Evolutionary conservation across 2,888 invertebrate genomes (phyloP), one percentile per base, ranked within the genome.

Genomic region (Tachystola acroxantha): DNA sequence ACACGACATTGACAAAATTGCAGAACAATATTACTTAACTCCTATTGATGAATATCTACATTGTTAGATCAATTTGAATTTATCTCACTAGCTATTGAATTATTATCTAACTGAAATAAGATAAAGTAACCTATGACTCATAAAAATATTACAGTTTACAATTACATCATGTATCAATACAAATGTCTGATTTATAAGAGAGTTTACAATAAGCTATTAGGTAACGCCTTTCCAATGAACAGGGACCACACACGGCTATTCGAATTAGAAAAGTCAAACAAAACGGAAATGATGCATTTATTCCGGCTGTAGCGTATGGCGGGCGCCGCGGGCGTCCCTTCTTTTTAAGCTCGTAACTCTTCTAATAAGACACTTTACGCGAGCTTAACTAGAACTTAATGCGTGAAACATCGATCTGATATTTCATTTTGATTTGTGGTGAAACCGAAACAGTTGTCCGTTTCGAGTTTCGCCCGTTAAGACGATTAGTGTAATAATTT

Each of bases 271-370:
- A 79, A 78, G 59, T 70, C 70, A 54, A 59, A 69, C 72, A 71
- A 73, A 78, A 77, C 76, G 78, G 80, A 82, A 82, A 82, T 67
- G 70, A 69, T 65, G 70, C 73, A 81, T 82, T 74, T 73, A 76
- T 78, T 73, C 62, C 64, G 58, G 64, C 61, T 64, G 68, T 63
- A 68, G 70, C 67, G 62, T 63, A 60, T 58, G 60, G 56, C 56
- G 53, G 53, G 57, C 80, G 72, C 82, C 66, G 76, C 81, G 70
- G 84, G 81, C 73, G 77, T 72, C 64, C 77, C 64, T 71, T 68
- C 61, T 66, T 68, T 73, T 65, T 62, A 73, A 73, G 64, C 67
- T 70, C 78, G 74, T 81, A 81, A 81, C 66, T 82, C 76, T 78
- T 76, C 66, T 73, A 75, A 75, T 76, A 79, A 77, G 76, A 77